Evolutionary conservation across 2,113 vertebrate genomes (phyloP).

Genomic region (Numenius arquata): DNA sequence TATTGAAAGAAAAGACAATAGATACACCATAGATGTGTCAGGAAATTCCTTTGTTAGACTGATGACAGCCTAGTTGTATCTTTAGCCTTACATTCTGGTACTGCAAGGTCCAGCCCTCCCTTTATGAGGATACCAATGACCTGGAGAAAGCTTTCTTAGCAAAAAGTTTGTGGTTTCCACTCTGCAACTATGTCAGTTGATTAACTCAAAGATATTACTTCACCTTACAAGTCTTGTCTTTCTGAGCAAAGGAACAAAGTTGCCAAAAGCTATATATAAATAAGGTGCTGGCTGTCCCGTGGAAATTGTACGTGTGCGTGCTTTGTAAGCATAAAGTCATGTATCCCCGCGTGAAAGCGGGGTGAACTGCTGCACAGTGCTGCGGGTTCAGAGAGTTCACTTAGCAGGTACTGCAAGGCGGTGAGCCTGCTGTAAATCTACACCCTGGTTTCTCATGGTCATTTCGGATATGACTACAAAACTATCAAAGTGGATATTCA

Average conservation of each 20-base stretch:
- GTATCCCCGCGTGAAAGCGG: neutral
- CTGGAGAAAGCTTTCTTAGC: neutral
- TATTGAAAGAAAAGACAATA: neutral
- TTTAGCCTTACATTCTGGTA: conserved; percentile 21
- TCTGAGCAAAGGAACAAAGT: neutral
- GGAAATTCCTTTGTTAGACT: conserved; percentile 5
- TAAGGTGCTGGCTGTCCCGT: neutral
- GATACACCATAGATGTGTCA: neutral
- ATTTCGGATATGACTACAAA: neutral
- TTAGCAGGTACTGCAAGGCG: neutral
- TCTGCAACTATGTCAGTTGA: neutral
- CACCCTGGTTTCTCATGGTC: neutral
- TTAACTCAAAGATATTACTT: neutral
- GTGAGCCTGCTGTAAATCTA: neutral
- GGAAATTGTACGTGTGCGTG: neutral
- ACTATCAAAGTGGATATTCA: neutral
- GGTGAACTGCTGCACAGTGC: neutral
- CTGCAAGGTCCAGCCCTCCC: neutral
- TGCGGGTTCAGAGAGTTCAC: neutral
- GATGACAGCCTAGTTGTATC: conserved; percentile 19
- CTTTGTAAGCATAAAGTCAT: neutral
- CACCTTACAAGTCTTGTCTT: neutral
- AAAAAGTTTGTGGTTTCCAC: neutral
- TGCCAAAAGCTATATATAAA: neutral
- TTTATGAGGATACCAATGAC: neutral